Evolutionary conservation across 2,797 vertebrate species (phyloP).

Genomic region (Enteromius viviparus): DNA sequence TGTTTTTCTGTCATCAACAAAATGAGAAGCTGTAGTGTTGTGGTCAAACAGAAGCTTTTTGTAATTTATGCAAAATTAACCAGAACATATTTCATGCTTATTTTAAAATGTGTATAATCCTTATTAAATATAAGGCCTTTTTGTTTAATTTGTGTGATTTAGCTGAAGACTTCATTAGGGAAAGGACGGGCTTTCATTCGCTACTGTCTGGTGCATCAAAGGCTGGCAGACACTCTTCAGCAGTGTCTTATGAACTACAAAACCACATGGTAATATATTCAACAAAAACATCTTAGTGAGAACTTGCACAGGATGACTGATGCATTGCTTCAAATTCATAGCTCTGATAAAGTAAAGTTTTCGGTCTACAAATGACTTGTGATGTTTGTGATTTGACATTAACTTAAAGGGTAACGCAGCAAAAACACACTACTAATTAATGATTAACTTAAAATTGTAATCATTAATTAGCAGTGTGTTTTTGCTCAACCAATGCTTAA

Average conservation of each 20-base stretch:
- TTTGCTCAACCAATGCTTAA: too few species aligned
- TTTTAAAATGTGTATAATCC: not conserved
- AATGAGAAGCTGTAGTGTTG: not conserved
- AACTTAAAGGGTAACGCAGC: too few species aligned
- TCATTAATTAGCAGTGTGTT: too few species aligned
- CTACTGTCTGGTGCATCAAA: constrained; percentile 93
- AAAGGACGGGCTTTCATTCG: constrained; percentile 95
- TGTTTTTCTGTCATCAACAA: not conserved
- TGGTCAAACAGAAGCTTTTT: not conserved
- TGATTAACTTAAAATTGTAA: too few species aligned
- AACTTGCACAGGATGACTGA: not conserved
- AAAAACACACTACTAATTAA: too few species aligned
- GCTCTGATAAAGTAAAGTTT: not conserved
- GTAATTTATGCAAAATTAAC: not conserved
- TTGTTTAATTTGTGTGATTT: constrained; percentile 39
- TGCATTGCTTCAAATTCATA: not conserved
- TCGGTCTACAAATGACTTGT: too few species aligned
- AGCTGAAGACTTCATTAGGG: constrained; percentile 94
- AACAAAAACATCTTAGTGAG: not conserved
- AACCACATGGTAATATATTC: constrained; percentile 84
- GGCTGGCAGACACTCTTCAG: constrained; percentile 94
- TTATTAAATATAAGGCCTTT: not conserved
- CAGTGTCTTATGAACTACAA: constrained; percentile 94
- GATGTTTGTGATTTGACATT: not conserved
- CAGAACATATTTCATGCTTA: not conserved